Base-by-base conservation (phyloP, 2,888 invertebrate species). In the Frankliniella fusca region DNA sequence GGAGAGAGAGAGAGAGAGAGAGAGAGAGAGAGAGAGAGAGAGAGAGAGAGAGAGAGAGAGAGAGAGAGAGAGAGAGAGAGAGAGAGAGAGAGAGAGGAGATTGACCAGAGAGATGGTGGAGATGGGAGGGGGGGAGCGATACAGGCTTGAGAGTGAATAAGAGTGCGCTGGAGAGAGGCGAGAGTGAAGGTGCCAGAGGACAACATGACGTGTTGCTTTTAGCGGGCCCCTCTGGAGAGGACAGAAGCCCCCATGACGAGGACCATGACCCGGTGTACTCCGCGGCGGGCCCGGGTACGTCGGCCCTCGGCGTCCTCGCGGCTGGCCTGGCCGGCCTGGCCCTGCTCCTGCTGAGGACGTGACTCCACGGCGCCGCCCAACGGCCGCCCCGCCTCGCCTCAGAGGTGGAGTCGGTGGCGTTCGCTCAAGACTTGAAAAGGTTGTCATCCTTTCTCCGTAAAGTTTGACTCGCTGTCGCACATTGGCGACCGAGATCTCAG, bases 171-270 rank as follows among this genome's bases (percentile, higher is more conserved):
- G 15, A 54, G 54, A 15, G 54, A 0, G 15, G 20, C 81, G 82
- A 82, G 82, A 79, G 83, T 83, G 80, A 81, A 70, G 79, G 82
- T 48, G 82, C 61, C 82, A 84, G 84, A 84, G 83, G 76, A 28
- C 80, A 80, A 48, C 54, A 18, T 48, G 27, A 76, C 27, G 70
- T 76, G 70, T 76, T 76, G 70, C 70, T 76, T 76, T 23, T 76
- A 76, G 70, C 70, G 70, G 70, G 70, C 12, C 70, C 70, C 12
- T 76, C 70, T 27, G 70, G 70, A n/a, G 70, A 76, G 8, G 70
- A 76, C 23, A 23, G 27, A 12, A 27, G 27, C 27, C 70, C 70
- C 70, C 70, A 27, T 76, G 70, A 76, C 27, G 70, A 76, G 38
- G 38, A 38, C 3, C 38, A 76, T 2, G 38, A 38, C 3, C 38